Percentiles rank a stretch among this genome's conserved stretches.
phyloP scores from a whole-genome alignment of 2,888 invertebrate genomes.

The Kryphioiulus occultus region DNA sequence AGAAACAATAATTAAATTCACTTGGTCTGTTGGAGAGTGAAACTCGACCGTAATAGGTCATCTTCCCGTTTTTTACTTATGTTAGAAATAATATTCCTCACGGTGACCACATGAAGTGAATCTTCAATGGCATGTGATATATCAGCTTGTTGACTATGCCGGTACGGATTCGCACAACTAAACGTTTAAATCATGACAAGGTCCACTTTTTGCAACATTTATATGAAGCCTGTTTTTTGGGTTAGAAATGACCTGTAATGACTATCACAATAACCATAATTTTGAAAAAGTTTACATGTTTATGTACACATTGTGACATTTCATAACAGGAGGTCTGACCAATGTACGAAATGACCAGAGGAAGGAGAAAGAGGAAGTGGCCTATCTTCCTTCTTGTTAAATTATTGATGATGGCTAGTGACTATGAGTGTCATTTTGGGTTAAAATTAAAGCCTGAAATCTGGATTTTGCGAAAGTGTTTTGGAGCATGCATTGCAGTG shows the following conservation, averaged over 20 bases:
- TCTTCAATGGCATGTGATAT: not conserved
- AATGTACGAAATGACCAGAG: not conserved
- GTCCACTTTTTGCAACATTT: not conserved
- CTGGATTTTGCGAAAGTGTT: not conserved
- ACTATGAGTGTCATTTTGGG: not conserved
- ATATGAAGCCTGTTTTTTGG: not conserved
- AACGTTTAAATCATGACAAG: not conserved
- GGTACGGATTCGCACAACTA: not conserved
- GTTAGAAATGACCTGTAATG: not conserved
- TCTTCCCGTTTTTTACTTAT: not conserved
- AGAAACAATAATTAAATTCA: slow-evolving; percentile 2
- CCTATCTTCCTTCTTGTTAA: not conserved
- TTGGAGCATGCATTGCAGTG: too few species aligned
- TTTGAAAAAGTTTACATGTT: not conserved
- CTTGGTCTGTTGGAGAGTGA: not conserved
- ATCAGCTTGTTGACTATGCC: not conserved
- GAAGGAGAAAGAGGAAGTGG: not conserved
- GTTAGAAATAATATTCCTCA: not conserved
- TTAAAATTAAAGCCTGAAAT: not conserved
- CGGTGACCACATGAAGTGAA: not conserved
- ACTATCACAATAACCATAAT: not conserved
- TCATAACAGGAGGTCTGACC: not conserved
- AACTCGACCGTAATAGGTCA: not conserved
- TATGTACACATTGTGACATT: not conserved
- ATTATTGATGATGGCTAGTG: too few species aligned